phyloP scores from a whole-genome alignment of 2,113 vertebrate genomes.

The Nycticryphes semicollaris region DNA sequence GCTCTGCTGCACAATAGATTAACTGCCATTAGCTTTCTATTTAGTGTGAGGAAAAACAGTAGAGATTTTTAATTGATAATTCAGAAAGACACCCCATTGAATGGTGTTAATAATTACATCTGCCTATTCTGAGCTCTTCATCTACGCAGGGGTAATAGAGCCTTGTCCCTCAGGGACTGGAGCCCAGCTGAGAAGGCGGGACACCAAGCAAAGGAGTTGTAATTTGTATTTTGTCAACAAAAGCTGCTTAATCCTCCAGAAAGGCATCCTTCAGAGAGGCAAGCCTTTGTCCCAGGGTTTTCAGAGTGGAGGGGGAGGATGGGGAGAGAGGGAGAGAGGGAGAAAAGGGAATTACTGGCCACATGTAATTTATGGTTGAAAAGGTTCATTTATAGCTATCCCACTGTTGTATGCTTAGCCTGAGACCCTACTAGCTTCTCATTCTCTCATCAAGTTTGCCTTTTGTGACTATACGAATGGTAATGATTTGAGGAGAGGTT shows the following conservation, averaged over 20 bases:
- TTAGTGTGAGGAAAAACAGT: slow-evolving; percentile 50
- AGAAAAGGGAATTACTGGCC: slow-evolving; percentile 74
- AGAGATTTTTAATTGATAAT: slow-evolving; percentile 71
- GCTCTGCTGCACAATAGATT: slow-evolving; percentile 56
- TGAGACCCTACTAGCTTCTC: slow-evolving; percentile 65
- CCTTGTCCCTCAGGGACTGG: slow-evolving; percentile 57
- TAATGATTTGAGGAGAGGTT: slow-evolving; percentile 55
- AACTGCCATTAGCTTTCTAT: slow-evolving; percentile 50
- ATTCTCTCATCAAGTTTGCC: slow-evolving; percentile 71
- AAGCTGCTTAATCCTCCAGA: slow-evolving; percentile 82
- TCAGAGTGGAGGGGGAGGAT: slow-evolving; percentile 57
- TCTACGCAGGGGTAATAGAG: slow-evolving; percentile 60
- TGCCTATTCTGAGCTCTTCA: slow-evolving; percentile 66
- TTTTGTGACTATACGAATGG: slow-evolving; percentile 70
- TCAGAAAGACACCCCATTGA: slow-evolving; percentile 67
- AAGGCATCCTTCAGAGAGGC: slow-evolving; percentile 75
- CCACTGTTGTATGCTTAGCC: slow-evolving; percentile 72
- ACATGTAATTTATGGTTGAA: slow-evolving; percentile 78
- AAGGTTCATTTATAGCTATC: slow-evolving; percentile 77
- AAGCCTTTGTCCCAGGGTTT: slow-evolving; percentile 74
- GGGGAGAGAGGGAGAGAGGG: slow-evolving; percentile 19
- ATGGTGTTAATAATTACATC: slow-evolving; percentile 70
- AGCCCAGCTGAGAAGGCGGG: slow-evolving; percentile 75
- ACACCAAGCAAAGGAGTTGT: slow-evolving; percentile 74
- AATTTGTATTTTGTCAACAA: slow-evolving; percentile 88